These are phyloP conservation scores for Hydrozoanthus gracilis DNA, from an alignment of 92 coral and sea anemone genomes.

Conservation along the genomic window DNA sequence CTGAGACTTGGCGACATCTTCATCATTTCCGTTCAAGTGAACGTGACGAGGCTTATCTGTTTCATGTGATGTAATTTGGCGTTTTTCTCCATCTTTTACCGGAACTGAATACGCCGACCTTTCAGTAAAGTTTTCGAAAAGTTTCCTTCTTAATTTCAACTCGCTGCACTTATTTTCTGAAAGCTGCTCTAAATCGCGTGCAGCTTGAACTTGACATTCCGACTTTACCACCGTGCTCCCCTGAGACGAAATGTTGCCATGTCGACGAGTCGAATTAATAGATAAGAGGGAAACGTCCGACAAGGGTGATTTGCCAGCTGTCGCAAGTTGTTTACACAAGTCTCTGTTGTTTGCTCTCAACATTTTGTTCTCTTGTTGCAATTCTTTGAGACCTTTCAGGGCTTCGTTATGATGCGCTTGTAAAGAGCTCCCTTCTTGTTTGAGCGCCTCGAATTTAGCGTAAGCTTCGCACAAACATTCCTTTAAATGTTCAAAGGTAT, in stretches of 20 bases:
- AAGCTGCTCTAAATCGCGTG: constrained; percentile 16
- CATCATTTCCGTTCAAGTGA: not conserved
- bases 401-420: constrained; percentile 38
- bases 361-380: constrained; percentile 38
- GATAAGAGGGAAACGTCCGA: not conserved
- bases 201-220: constrained; percentile 14
- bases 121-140: not conserved
- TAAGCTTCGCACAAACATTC: constrained; percentile 47
- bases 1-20: not conserved
- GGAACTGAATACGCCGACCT: not conserved
- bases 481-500: constrained; percentile 28
- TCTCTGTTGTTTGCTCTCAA: constrained; percentile 30
- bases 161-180: not conserved
- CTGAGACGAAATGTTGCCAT: constrained; percentile 33
- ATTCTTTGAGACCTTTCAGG: constrained; percentile 13
- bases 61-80: not conserved
- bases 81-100: not conserved
- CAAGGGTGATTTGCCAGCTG: constrained; percentile 14
- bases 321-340: constrained; percentile 24
- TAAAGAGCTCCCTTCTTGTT: constrained; percentile 29
- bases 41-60: not conserved
- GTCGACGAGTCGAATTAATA: constrained; percentile 13
- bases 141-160: not conserved
- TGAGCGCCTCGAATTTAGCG: constrained; percentile 36
- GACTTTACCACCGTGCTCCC: not conserved